A percentile compares a stretch with the other conserved stretches of the same genome.
Conservation (phyloP, 2,888 invertebrate species). For the Mamestra brassicae region DNA sequence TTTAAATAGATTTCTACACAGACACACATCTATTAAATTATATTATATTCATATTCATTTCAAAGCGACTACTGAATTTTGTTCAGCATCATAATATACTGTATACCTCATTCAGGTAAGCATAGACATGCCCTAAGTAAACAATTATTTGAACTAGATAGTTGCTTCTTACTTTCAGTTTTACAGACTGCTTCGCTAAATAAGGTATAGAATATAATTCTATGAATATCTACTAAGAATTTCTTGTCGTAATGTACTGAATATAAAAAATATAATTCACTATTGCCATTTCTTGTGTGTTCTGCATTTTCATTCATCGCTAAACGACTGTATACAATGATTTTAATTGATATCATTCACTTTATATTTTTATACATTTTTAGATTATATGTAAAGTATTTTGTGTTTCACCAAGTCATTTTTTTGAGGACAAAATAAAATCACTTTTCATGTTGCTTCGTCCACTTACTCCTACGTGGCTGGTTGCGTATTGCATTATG, state of each 20-base stretch:
- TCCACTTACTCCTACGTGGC: conserved; percentile 80
- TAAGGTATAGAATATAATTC: conserved; percentile 63
- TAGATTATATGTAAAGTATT: conserved; percentile 74
- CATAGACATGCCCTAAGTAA: conserved; percentile 7
- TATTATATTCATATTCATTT: conserved; percentile 73
- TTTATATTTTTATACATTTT: conserved; percentile 85
- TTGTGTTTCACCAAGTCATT: conserved; percentile 80
- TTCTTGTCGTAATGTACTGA: conserved; percentile 77
- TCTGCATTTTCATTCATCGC: conserved; percentile 82
- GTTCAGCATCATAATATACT: conserved; percentile 76
- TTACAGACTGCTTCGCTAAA: conserved; percentile 30
- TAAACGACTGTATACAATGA: conserved; percentile 80
- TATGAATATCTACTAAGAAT: conserved; percentile 73
- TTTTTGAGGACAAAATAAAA: conserved; percentile 88
- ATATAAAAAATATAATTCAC: conserved; percentile 89
- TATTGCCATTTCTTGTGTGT: conserved; percentile 88
- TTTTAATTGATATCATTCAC: conserved; percentile 84
- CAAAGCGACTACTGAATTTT: conserved; percentile 79
- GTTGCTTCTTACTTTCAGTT: conserved; percentile 12
- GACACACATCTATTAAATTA: conserved; percentile 82
- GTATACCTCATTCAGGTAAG: conserved; percentile 51
- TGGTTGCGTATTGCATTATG: conserved; percentile 84
- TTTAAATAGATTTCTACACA: conserved; percentile 78
- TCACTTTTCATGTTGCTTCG: conserved; percentile 87
- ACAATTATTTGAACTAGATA: conserved; percentile 15